Evolutionary conservation across 1,140 invertebrate genomes (phyloP).

Genomic region (Atta colombica): DNA sequence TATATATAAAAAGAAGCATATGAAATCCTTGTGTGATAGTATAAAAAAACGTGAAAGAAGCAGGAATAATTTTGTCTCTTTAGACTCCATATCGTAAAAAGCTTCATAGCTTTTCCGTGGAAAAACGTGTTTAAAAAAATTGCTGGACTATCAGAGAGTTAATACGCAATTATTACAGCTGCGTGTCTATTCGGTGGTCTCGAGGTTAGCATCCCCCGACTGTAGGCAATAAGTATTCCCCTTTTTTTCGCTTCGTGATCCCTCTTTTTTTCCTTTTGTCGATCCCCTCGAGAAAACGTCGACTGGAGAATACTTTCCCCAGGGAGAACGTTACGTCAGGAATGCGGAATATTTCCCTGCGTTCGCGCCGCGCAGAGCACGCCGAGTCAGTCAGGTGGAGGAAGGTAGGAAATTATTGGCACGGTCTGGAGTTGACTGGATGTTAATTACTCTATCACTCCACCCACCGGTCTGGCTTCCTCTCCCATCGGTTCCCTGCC

Average conservation of each 20-base stretch:
- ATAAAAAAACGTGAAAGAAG: not conserved
- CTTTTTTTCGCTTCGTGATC: not conserved
- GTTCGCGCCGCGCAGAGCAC: constrained; percentile 45
- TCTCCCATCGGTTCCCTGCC: not conserved
- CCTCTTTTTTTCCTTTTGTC: not conserved
- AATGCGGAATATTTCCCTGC: constrained; percentile 44
- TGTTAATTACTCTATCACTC: constrained; percentile 81
- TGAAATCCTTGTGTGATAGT: not conserved
- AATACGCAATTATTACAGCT: constrained; percentile 36
- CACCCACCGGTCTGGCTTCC: constrained; percentile 30
- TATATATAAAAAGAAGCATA: not conserved
- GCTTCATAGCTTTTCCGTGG: too few species aligned
- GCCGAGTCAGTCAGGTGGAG: constrained; percentile 53
- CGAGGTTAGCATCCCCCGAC: not conserved
- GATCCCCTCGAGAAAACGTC: constrained; percentile 16
- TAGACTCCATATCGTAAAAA: not conserved
- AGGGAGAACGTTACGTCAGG: not conserved
- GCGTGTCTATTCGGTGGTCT: not conserved
- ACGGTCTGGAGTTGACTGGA: constrained; percentile 79
- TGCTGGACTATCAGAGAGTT: constrained; percentile 18
- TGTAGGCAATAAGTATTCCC: constrained; percentile 30
- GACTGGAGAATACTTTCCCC: constrained; percentile 33
- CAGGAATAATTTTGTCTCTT: not conserved
- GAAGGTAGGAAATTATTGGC: constrained; percentile 78
- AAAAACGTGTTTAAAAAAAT: not conserved